A percentile compares a stretch with the other conserved stretches of the same genome.
Evolutionary conservation across 2,888 invertebrate genomes (phyloP).

Genomic region (Oscheius sp.): DNA sequence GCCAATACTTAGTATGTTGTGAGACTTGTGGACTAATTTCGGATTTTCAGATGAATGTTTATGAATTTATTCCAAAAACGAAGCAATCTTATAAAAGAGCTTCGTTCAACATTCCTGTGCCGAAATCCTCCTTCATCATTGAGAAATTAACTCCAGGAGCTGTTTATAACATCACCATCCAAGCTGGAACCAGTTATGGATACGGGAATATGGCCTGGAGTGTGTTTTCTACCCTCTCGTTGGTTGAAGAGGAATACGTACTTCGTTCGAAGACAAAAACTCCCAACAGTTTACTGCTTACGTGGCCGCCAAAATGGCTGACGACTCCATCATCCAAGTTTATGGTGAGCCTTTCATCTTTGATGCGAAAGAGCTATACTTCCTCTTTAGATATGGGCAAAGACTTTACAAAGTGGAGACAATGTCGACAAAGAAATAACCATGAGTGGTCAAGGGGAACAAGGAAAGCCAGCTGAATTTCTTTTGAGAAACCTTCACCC

Average conservation of each 20-base stretch:
- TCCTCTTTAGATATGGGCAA: constrained; percentile 50
- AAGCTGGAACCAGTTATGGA: constrained; percentile 59
- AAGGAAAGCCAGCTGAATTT: constrained; percentile 42
- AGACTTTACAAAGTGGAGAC: constrained; percentile 47
- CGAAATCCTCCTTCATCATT: constrained; percentile 42
- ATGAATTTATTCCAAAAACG: constrained; percentile 35
- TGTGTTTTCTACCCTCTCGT: constrained; percentile 44
- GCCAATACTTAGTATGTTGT: constrained; percentile 50
- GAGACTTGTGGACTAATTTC: not conserved
- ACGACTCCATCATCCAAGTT: constrained; percentile 45
- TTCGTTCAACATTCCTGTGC: constrained; percentile 49
- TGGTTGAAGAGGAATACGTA: constrained; percentile 36
- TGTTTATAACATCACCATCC: constrained; percentile 57
- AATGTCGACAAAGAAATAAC: constrained; percentile 54
- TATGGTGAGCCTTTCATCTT: constrained; percentile 35
- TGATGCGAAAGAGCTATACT: not conserved
- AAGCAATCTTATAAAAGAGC: constrained; percentile 32
- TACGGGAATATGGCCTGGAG: constrained; percentile 58
- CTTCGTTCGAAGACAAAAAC: constrained; percentile 43
- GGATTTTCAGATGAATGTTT: constrained; percentile 51
- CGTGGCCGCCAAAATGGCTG: constrained; percentile 56
- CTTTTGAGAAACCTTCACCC: constrained; percentile 48
- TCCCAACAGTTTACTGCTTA: constrained; percentile 52
- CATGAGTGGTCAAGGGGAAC: constrained; percentile 45
- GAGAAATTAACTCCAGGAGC: constrained; percentile 44